Evolutionary conservation across 2,888 invertebrate species (phyloP).

Genomic region (Ypsolopha scabrella): DNA sequence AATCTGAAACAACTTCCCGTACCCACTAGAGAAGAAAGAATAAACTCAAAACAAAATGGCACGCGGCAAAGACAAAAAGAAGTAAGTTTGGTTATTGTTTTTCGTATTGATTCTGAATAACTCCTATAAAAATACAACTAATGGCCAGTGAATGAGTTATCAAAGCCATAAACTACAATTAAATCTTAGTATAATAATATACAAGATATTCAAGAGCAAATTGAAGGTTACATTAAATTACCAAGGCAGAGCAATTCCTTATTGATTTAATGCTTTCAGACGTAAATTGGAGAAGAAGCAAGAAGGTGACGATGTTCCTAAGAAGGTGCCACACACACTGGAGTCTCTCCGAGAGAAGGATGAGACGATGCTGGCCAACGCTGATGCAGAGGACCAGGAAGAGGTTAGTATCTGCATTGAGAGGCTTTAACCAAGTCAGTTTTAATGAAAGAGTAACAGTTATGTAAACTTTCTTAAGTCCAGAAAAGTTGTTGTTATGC

Average conservation of each 20-base stretch:
- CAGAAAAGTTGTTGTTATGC: too few species aligned
- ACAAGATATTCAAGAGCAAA: conserved; percentile 14
- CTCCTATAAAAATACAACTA: neutral
- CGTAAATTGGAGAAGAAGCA: conserved; percentile 61
- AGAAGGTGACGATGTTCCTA: conserved; percentile 60
- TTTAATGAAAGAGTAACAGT: too few species aligned
- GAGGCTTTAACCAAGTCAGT: too few species aligned
- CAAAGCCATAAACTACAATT: neutral
- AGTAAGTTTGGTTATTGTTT: conserved; percentile 42
- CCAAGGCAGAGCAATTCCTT: conserved; percentile 4
- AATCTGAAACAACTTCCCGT: neutral
- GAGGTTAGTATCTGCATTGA: conserved; percentile 56
- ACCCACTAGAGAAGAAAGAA: too few species aligned
- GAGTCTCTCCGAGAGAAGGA: conserved; percentile 93
- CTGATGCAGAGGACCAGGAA: conserved; percentile 82
- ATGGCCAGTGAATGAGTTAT: neutral
- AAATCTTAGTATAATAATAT: conserved; percentile 7
- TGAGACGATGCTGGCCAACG: conserved; percentile 85
- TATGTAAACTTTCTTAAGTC: too few species aligned
- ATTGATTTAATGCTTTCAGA: conserved; percentile 22
- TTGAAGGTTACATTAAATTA: conserved; percentile 12
- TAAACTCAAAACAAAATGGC: conserved; percentile 30
- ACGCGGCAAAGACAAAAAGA: conserved; percentile 61
- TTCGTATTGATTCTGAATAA: conserved; percentile 10
- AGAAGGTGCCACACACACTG: conserved; percentile 85